Percentiles rank a stretch among this genome's conserved stretches.
phyloP scores from a whole-genome alignment of 2,113 vertebrate genomes.

The Podiceps cristatus region DNA sequence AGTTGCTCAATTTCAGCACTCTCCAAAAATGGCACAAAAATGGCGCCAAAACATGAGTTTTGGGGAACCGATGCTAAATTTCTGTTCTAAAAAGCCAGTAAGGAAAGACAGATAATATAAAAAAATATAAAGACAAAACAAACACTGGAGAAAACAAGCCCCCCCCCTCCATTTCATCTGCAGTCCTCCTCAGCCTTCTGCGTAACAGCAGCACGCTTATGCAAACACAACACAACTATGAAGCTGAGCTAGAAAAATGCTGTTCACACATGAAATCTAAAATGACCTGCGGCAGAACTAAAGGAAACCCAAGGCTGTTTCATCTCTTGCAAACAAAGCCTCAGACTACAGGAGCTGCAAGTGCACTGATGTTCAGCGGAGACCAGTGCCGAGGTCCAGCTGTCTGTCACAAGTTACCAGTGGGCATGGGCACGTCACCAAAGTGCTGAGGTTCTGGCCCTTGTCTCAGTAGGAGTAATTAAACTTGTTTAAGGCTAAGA shows the following conservation, averaged over 20 bases:
- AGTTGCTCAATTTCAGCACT: not conserved
- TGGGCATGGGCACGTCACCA: not conserved
- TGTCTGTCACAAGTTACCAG: not conserved
- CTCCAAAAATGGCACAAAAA: not conserved
- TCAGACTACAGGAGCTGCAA: not conserved
- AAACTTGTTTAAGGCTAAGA: not conserved
- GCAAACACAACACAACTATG: not conserved
- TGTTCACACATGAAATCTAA: not conserved
- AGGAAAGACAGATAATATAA: not conserved
- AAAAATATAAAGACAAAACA: not conserved
- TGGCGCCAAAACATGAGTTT: not conserved
- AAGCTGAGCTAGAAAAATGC: not conserved
- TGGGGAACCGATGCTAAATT: not conserved
- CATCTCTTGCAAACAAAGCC: not conserved
- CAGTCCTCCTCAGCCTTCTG: not conserved
- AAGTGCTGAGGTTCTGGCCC: not conserved
- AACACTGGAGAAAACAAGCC: rapidly evolving
- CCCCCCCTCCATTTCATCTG: not conserved
- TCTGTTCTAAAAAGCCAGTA: not conserved
- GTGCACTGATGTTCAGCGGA: not conserved
- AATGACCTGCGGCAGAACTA: rapidly evolving
- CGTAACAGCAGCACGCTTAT: not conserved
- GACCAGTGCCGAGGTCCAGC: not conserved
- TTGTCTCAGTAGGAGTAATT: rapidly evolving
- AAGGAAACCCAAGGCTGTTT: not conserved